Evolutionary conservation across 2,113 vertebrate genomes (phyloP), one percentile per base, ranked within the genome.

Genomic region (Leptodactylus fuscus): DNA sequence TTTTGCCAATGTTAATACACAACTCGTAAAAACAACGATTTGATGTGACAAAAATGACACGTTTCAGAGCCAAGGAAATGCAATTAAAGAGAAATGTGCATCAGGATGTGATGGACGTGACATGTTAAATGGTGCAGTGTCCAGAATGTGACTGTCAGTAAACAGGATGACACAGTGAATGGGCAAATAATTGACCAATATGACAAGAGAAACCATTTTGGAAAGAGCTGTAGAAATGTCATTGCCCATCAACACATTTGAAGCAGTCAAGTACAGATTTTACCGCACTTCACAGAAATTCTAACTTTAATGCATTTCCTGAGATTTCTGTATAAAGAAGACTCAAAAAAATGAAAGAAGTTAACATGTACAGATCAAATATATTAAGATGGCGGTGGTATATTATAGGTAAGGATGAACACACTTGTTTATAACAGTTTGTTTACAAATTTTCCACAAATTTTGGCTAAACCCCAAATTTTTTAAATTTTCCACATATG

Each of bases 1-100:
- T 44, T 32, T 80, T 18, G 34, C 77, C 53, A 55, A 62, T 80
- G 77, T 62, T 53, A 79, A 60, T 44, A 55, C 27, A 36, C 38
- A 13, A 32, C 11, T 44, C 62, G 77, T 80, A 24, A 80, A 80
- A 60, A 62, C 77, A 62, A 62, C 22, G 10, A 60, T 62, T 80
- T 80, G 36, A 80, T 44, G 77, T 80, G 77, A 41, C 77, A 62
- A 80, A 80, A 80, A 80, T 80, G 77, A 80, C 55, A 60, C 4
- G 53, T 80, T 80, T 60, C 36, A 2, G n/a, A 62, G 53, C 77
- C 53, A 18, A 29, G 2, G n/a, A 80, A 62, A 80, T 80, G 77
- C 53, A 80, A 80, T 80, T 80, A 80, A 80, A 60, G 53, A 18
- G 34, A 80, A 44, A 55, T 80, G 48, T 41, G 53, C 36, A 60